A percentile compares a stretch with the other conserved stretches of the same genome.
phyloP scores from a whole-genome alignment of 2,888 invertebrate genomes.

The Eilema sororculum region DNA sequence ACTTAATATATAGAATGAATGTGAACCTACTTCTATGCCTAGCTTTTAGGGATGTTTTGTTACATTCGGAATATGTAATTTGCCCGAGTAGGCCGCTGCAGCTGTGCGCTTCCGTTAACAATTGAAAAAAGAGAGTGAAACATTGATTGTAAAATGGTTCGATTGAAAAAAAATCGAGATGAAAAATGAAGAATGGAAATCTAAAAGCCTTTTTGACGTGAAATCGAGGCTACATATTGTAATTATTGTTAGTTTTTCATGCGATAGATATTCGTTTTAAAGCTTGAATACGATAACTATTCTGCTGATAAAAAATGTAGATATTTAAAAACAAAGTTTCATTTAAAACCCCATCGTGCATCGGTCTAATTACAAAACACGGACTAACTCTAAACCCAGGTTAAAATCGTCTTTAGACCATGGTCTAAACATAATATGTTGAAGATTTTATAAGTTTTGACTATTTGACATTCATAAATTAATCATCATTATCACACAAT shows the following conservation, averaged over 20 bases:
- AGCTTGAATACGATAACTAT: not conserved
- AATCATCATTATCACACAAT: too few relatives aligned
- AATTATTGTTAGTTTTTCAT: constrained; percentile 1
- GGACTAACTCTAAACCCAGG: too few relatives aligned
- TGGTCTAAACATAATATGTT: too few relatives aligned
- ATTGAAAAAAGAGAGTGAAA: constrained; percentile 40
- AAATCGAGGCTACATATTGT: constrained; percentile 12
- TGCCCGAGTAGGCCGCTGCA: constrained; percentile 42
- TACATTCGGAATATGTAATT: constrained; percentile 42
- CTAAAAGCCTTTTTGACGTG: constrained; percentile 38
- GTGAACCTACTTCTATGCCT: not conserved
- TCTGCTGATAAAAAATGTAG: not conserved
- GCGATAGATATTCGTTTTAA: not conserved
- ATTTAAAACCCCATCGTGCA: too few relatives aligned
- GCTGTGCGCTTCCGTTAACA: constrained; percentile 41
- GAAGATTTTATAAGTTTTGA: too few relatives aligned
- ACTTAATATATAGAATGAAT: not conserved
- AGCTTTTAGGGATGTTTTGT: constrained; percentile 27
- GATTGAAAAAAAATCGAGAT: constrained; percentile 45
- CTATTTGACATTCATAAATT: too few relatives aligned
- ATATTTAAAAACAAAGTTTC: not conserved
- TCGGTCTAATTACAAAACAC: too few relatives aligned
- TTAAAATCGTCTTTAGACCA: too few relatives aligned
- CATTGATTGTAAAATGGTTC: constrained; percentile 41
- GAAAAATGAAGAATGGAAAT: constrained; percentile 42